phyloP scores from a whole-genome alignment of 1,140 invertebrate species.

The Tachypleus tridentatus region DNA sequence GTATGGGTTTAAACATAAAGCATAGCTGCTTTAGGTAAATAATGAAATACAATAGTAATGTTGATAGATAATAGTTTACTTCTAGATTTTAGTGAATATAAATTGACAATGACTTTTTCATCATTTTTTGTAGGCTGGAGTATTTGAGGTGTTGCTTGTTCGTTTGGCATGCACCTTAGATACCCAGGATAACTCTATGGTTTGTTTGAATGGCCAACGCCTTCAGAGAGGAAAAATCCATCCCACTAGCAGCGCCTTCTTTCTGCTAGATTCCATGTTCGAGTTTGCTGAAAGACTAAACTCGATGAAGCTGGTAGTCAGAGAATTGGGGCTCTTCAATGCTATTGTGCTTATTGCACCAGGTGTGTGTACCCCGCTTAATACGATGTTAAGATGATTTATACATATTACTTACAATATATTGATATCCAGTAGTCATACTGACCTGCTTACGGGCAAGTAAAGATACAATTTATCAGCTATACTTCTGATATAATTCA shows the following conservation, averaged over 20 bases:
- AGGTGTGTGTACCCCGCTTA: constrained; percentile 33
- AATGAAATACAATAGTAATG: neutral
- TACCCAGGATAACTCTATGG: constrained; percentile 62
- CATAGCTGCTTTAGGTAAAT: too few species aligned
- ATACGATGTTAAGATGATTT: too few species aligned
- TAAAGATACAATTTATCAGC: neutral
- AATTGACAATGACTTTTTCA: constrained; percentile 17
- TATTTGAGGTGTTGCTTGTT: constrained; percentile 85
- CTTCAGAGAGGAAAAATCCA: constrained; percentile 77
- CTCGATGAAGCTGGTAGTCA: constrained; percentile 70
- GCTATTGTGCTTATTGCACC: constrained; percentile 85
- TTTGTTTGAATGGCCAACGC: constrained; percentile 79
- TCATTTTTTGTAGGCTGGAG: constrained; percentile 40
- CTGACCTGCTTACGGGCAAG: constrained; percentile 17
- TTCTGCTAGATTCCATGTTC: constrained; percentile 90
- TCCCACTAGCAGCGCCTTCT: constrained; percentile 75
- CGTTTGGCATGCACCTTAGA: constrained; percentile 86
- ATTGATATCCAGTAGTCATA: too few species aligned
- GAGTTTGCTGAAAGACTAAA: constrained; percentile 91
- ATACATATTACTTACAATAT: neutral
- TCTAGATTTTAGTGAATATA: too few species aligned
- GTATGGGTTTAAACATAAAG: too few species aligned
- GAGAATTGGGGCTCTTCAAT: constrained; percentile 84
- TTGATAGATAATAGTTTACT: constrained; percentile 1
- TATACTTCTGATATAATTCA: neutral